Base-by-base conservation (phyloP, 2,888 invertebrate genomes). In the Hyles lineata region DNA sequence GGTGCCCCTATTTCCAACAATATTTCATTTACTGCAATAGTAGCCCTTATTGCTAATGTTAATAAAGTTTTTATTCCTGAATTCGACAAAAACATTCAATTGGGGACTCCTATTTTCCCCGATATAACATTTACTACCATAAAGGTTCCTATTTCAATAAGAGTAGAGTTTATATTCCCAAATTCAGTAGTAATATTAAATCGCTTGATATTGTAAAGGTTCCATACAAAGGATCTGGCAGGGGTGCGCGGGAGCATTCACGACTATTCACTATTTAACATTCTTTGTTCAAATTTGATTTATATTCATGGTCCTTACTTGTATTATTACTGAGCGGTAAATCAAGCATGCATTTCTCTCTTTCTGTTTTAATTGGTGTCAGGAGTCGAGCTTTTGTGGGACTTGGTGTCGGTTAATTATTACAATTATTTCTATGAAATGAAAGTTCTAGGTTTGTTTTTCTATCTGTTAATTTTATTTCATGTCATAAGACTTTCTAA, bases 231-330 rank as follows among this genome's bases (percentile, higher is more conserved):
- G 89, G 89, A 84, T 79, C 82, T 73, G 59, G 82, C 83, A 87
- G 88, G 93, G 92, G 92, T 91, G 91, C 90, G 87, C 84, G 84
- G 79, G 85, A 88, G 89, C 91, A 92, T 93, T 93, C 92, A 93
- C 92, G 90, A 93, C 89, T 93, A 92, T 92, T 93, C 93, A 93
- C 93, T 94, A 92, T 94, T 94, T 94, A 94, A 87, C 87, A 81
- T 77, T 81, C 86, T 89, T 94, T 94, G 94, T 94, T 92, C 93
- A 89, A 86, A 89, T 94, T 93, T 94, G 94, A 94, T 94, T 94
- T 94, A 94, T 94, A 94, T 94, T 94, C 94, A 94, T 94, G 89
- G 87, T 86, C 84, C 85, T 88, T 87, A 86, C 89, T 91, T 86
- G 87, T 92, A 93, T 92, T 92, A 91, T 93, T 90, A 90, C 83